These are phyloP conservation scores for Pollenia labialis DNA, from an alignment of 2,888 invertebrate genomes.

Conservation along the genomic window DNA sequence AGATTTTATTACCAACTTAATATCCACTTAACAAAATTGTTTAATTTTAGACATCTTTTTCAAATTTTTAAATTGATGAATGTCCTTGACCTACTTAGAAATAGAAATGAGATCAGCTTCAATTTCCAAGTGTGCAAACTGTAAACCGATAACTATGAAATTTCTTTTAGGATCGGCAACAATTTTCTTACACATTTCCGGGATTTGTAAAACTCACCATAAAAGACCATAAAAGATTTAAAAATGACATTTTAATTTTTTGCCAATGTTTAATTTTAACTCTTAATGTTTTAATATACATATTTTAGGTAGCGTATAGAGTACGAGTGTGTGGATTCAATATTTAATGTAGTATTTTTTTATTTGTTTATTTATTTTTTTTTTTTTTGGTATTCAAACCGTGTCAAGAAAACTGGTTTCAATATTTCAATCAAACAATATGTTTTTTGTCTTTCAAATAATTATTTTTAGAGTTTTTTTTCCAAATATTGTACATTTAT, in stretches of 20 bases:
- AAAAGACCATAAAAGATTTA: background rate
- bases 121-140: background rate
- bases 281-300: background rate
- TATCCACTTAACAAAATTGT: too few relatives aligned
- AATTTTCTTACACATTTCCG: background rate
- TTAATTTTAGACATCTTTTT: background rate
- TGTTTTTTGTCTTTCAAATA: conserved; percentile 31
- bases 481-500: background rate
- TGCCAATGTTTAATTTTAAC: background rate
- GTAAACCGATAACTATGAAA: background rate
- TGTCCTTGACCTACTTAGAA: conserved; percentile 32
- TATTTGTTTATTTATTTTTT: conserved; percentile 1
- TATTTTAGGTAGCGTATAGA: background rate
- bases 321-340: background rate
- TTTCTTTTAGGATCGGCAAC: background rate
- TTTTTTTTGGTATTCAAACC: conserved; percentile 49
- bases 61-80: background rate
- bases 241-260: background rate
- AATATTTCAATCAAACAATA: conserved; percentile 22
- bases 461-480: conserved; percentile 18
- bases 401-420: conserved; percentile 65
- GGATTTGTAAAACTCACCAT: conserved; percentile 10
- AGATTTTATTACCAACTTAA: too few relatives aligned
- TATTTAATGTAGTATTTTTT: conserved; percentile 25
- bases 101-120: background rate